Conservation (phyloP, 2,113 vertebrate genomes). For the Otis tarda region DNA sequence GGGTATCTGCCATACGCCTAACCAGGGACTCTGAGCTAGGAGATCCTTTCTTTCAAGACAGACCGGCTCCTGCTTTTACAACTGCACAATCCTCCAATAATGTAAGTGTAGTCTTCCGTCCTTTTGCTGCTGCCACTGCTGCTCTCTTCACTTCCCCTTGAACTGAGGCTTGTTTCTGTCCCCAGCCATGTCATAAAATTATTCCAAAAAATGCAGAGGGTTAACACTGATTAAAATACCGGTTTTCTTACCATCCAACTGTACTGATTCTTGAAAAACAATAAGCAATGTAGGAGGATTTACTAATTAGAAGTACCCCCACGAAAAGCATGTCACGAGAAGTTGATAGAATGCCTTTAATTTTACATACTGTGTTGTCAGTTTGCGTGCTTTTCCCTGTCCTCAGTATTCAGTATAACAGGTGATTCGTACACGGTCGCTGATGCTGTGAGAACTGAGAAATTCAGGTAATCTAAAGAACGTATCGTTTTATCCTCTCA, state of each 20-base stretch:
- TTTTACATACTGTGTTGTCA: background rate
- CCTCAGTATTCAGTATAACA: background rate
- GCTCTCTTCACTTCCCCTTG: background rate
- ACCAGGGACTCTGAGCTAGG: slow-evolving; percentile 17
- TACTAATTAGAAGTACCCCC: background rate
- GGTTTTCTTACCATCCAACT: background rate
- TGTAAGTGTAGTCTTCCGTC: background rate
- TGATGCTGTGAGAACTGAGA: background rate
- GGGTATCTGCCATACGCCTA: background rate
- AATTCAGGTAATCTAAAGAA: background rate
- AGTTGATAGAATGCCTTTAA: background rate
- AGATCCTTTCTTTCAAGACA: slow-evolving; percentile 19
- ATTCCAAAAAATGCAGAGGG: background rate
- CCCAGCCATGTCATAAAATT: background rate
- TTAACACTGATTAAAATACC: background rate
- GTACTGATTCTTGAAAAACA: background rate
- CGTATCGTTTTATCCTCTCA: background rate
- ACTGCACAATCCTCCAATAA: background rate
- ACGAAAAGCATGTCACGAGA: background rate
- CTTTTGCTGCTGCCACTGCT: background rate
- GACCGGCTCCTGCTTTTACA: slow-evolving; percentile 26
- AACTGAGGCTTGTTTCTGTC: background rate
- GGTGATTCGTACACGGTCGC: background rate
- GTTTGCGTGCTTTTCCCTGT: background rate
- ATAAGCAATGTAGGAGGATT: background rate